Percentiles rank a stretch among this genome's conserved stretches.
Evolutionary conservation across 1,140 invertebrate genomes (phyloP).

Genomic region (Dufourea novaeangliae): DNA sequence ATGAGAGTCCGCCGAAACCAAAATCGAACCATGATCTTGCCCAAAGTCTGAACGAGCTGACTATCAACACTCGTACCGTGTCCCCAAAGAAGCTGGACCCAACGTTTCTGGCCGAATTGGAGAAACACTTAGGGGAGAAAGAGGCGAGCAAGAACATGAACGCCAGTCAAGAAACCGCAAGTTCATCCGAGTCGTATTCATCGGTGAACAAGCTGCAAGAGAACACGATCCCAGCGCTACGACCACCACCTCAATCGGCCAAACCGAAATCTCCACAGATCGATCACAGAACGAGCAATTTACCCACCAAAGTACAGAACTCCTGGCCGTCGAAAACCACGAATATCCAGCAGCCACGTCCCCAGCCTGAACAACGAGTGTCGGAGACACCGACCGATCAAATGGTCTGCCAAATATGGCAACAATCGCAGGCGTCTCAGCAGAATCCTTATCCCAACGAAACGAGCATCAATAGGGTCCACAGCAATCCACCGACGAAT

Average conservation of each 20-base stretch:
- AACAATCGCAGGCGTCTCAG: constrained; percentile 65
- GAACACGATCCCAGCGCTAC: constrained; percentile 76
- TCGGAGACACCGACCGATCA: constrained; percentile 70
- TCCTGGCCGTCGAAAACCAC: constrained; percentile 73
- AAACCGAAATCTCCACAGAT: constrained; percentile 74
- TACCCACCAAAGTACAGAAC: constrained; percentile 74
- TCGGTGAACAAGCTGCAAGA: constrained; percentile 68
- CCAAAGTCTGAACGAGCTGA: constrained; percentile 73
- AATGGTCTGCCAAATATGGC: constrained; percentile 76
- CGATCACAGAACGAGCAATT: constrained; percentile 52
- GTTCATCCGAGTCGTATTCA: constrained; percentile 17
- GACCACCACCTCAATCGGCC: constrained; percentile 77
- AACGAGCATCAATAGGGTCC: neutral
- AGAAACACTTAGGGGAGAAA: constrained; percentile 83
- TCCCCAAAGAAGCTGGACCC: constrained; percentile 81
- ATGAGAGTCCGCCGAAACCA: constrained; percentile 71
- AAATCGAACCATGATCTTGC: constrained; percentile 75
- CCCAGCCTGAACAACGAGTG: constrained; percentile 50
- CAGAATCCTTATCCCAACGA: neutral
- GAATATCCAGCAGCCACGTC: constrained; percentile 69
- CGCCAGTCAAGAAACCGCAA: constrained; percentile 11
- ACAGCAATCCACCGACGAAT: constrained; percentile 5
- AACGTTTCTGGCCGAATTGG: constrained; percentile 84
- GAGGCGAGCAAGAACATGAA: constrained; percentile 82
- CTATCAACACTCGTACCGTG: constrained; percentile 63